Evolutionary conservation across 2,113 vertebrate species (phyloP).

Genomic region (Saguinus imperator): DNA sequence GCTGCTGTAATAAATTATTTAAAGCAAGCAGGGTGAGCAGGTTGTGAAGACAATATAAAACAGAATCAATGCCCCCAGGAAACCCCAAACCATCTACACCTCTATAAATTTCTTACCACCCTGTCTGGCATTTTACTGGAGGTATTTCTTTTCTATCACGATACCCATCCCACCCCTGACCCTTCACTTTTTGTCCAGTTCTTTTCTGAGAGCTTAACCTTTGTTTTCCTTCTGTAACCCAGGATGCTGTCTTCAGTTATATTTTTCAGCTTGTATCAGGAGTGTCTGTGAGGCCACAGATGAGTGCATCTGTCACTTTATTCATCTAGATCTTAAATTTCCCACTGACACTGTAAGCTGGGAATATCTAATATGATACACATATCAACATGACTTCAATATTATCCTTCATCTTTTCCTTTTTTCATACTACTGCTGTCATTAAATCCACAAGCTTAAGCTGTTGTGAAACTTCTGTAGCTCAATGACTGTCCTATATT

Average conservation of each 20-base stretch:
- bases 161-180: not conserved
- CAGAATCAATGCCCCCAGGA: slow-evolving; percentile 71
- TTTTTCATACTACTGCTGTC: not conserved
- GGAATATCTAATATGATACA: slow-evolving; percentile 22
- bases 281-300: slow-evolving; percentile 52
- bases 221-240: slow-evolving; percentile 62
- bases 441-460: slow-evolving; percentile 26
- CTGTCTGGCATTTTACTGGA: slow-evolving; percentile 51
- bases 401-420: not conserved
- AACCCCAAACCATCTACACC: slow-evolving; percentile 62
- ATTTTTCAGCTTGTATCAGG: slow-evolving; percentile 48
- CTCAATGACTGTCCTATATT: not conserved
- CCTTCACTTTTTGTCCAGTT: slow-evolving; percentile 27
- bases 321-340: slow-evolving; percentile 66
- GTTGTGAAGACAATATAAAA: slow-evolving; percentile 76
- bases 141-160: slow-evolving; percentile 50
- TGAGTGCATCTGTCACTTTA: slow-evolving; percentile 61
- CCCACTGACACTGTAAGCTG: slow-evolving; percentile 36
- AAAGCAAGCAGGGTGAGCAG: slow-evolving; percentile 64
- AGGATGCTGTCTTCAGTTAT: slow-evolving; percentile 41
- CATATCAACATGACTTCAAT: slow-evolving; percentile 42
- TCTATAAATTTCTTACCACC: slow-evolving; percentile 72
- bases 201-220: slow-evolving; percentile 52
- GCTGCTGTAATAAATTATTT: slow-evolving; percentile 77
- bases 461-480: not conserved